Evolutionary conservation across 2,797 vertebrate genomes (phyloP).

Genomic region (Chiloscyllium punctatum): DNA sequence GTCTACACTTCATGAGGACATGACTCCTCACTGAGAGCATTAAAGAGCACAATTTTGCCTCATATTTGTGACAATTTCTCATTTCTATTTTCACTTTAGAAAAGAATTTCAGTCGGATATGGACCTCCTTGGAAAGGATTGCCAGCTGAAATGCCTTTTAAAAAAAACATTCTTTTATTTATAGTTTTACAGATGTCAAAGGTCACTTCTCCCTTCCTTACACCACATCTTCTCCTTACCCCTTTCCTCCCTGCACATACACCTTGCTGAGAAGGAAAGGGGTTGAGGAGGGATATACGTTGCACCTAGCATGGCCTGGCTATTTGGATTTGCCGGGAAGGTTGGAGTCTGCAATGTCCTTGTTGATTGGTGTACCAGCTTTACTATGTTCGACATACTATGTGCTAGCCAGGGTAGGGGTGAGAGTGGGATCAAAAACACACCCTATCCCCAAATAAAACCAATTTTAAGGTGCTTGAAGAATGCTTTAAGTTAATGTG

Average conservation of each 20-base stretch:
- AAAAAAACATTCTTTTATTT: neutral
- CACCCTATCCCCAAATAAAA: neutral
- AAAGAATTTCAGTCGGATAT: neutral
- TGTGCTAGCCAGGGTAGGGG: no score
- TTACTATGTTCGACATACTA: no score
- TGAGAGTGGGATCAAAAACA: neutral
- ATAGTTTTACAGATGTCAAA: neutral
- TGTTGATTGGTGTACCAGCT: neutral
- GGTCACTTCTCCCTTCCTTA: neutral
- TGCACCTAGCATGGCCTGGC: neutral
- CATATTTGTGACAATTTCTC: neutral
- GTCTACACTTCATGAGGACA: neutral
- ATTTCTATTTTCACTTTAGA: neutral
- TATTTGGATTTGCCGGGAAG: no score
- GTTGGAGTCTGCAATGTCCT: neutral
- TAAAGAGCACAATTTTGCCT: neutral
- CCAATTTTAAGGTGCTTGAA: neutral
- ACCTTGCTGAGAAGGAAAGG: neutral
- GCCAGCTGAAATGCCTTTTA: neutral
- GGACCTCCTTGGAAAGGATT: neutral
- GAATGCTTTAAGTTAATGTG: neutral
- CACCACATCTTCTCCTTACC: neutral
- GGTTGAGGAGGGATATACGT: neutral
- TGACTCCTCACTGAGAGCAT: neutral
- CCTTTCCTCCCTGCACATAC: neutral